Evolutionary conservation across 2,113 vertebrate genomes (phyloP).

Genomic region (Oryzias melastigma): DNA sequence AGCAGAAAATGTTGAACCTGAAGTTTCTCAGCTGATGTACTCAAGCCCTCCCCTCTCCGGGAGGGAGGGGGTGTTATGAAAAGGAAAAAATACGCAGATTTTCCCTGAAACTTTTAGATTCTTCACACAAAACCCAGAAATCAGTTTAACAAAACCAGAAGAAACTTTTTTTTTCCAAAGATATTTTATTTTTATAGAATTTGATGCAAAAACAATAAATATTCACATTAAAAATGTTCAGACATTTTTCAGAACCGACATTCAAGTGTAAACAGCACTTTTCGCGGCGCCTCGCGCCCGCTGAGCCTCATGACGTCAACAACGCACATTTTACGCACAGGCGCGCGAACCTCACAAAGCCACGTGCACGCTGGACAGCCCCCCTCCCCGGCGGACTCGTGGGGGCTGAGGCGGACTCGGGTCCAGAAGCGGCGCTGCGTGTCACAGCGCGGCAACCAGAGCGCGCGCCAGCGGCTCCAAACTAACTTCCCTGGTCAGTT

Average conservation of each 20-base stretch:
- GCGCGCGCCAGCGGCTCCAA: slow-evolving; percentile 20
- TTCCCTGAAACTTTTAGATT: too few species aligned
- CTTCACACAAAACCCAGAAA: too few species aligned
- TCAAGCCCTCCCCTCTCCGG: too few species aligned
- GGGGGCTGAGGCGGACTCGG: slow-evolving; percentile 4
- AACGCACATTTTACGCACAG: slow-evolving; percentile 58
- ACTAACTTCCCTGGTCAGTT: slow-evolving; percentile 10
- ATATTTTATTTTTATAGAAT: slow-evolving; percentile 34
- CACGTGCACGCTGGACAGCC: slow-evolving; percentile 54
- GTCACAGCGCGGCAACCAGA: slow-evolving; percentile 15
- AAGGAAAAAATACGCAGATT: too few species aligned
- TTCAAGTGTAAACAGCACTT: slow-evolving; percentile 71
- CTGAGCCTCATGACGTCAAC: slow-evolving; percentile 46
- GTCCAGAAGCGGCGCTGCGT: slow-evolving; percentile 23
- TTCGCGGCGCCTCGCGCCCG: slow-evolving; percentile 17
- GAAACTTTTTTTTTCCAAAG: slow-evolving; percentile 1
- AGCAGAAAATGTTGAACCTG: too few species aligned
- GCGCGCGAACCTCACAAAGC: slow-evolving; percentile 58
- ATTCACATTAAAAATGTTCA: slow-evolving; percentile 68
- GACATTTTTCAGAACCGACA: slow-evolving; percentile 63
- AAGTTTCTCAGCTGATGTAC: too few species aligned
- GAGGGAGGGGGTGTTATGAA: too few species aligned
- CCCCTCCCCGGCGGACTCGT: slow-evolving; percentile 52
- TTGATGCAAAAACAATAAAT: slow-evolving; percentile 73
- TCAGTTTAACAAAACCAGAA: background rate